Base-by-base conservation (phyloP, 2,113 vertebrate species). In the Aegithalos caudatus region DNA sequence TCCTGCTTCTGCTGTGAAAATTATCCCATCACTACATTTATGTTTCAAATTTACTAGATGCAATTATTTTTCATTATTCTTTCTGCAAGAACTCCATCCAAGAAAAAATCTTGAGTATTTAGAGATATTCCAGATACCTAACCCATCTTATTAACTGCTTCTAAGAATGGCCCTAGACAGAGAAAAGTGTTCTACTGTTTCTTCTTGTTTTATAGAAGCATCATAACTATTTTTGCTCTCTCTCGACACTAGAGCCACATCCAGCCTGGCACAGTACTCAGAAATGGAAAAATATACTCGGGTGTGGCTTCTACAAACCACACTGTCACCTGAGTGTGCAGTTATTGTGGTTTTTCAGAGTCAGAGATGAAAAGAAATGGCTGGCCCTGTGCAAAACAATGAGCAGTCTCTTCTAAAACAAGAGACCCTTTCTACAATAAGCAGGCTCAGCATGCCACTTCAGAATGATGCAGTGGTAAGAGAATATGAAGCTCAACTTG, bases 331-430 rank as follows among this genome's bases (percentile, higher is more conserved):
- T 60, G 76, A 94, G 58, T 16, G 23, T 37, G 65, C 89, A 54
- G 78, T 61, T 80, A 87, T 40, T 58, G 58, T 35, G 40, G 6
- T 66, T 88, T 80, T 89, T 57, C 38, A 70, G 40, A 85, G 53
- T 50, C 25, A 27, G 37, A 66, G 35, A 51, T 42, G 14, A n/a
- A 86, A 90, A 58, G 29, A 91, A 86, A 87, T 1, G 1, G 65
- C 31, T 67, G 72, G 40, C 38, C 58, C 57, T 0, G 0, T 64
- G 81, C 79, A 93, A 90, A 93, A 78, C 51, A 84, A 87, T 77
- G 67, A 93, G 31, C 14, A 45, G 48, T 35, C 67, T 82, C 85
- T 83, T 96, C 64, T 88, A 88, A 94, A 96, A 92, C 90, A 67
- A 86, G 94, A 90, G 82, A 95, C 18, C 13, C 28, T 88, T 70